A percentile compares a stretch with the other conserved stretches of the same genome.
Conservation (phyloP, 2,113 vertebrate genomes). For the Podarcis muralis region DNA sequence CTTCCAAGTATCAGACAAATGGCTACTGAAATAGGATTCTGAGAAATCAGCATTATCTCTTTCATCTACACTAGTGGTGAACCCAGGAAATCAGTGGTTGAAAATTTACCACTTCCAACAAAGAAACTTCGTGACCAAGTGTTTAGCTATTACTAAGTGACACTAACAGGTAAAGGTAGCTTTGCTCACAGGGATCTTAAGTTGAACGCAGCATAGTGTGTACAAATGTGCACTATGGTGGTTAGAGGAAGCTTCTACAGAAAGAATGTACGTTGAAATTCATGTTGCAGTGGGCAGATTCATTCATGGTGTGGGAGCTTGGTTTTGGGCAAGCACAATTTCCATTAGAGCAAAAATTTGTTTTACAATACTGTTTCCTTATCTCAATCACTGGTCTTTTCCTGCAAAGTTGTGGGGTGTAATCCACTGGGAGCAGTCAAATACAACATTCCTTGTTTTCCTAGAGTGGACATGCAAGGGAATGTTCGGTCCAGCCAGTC, state of each 20-base stretch:
- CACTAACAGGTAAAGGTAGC: constrained; percentile 37
- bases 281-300: background rate
- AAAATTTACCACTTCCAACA: background rate
- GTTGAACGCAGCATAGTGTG: background rate
- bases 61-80: constrained; percentile 18
- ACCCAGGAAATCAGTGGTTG: constrained; percentile 30
- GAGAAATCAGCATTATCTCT: constrained; percentile 20
- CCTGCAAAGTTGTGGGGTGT: background rate
- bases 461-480: no score
- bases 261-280: background rate
- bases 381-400: background rate
- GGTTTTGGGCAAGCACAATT: background rate
- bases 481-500: no score
- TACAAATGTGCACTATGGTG: background rate
- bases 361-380: background rate
- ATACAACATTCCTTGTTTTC: no score
- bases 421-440: no score
- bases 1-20: constrained; percentile 18
- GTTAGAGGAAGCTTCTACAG: background rate
- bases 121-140: background rate
- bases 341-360: background rate
- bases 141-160: constrained; percentile 34
- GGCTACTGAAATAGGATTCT: background rate
- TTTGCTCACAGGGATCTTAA: constrained; percentile 19
- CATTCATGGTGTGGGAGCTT: background rate